Conservation (phyloP, 1,140 invertebrate genomes). For the Aphelenchoides avenae region DNA sequence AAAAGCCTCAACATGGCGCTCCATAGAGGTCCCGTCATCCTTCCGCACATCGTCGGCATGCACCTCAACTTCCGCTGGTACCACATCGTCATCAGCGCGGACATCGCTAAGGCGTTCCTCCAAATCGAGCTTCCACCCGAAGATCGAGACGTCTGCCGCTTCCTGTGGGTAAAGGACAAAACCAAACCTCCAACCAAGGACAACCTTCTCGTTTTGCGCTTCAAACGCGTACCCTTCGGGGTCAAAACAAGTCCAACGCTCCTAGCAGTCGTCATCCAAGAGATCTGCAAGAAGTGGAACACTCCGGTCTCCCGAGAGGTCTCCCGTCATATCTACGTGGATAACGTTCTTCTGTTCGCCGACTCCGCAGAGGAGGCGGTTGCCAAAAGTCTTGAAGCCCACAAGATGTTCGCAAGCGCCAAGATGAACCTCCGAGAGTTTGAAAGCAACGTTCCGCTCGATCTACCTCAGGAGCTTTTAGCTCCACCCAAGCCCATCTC, state of each 20-base stretch:
- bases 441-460: constrained; percentile 8
- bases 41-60: constrained; percentile 6
- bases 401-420: constrained; percentile 5
- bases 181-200: constrained; percentile 3
- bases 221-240: constrained; percentile 13
- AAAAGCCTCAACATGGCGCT: constrained; percentile 11
- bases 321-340: no score
- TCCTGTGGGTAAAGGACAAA: constrained; percentile 11
- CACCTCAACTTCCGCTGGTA: constrained; percentile 1
- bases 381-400: background rate
- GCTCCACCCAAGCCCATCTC: background rate
- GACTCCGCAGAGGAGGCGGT: constrained; percentile 1
- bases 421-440: constrained; percentile 16
- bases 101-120: constrained; percentile 11
- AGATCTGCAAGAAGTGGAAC: background rate
- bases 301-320: no score
- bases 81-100: background rate
- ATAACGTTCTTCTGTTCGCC: background rate
- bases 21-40: constrained; percentile 14
- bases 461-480: constrained; percentile 1
- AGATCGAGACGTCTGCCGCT: constrained; percentile 8
- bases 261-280: background rate
- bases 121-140: constrained; percentile 1
- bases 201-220: constrained; percentile 7
- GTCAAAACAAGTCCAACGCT: background rate